Evolutionary conservation across 2,797 vertebrate genomes (phyloP).

Genomic region (Malacoctenus gilli): DNA sequence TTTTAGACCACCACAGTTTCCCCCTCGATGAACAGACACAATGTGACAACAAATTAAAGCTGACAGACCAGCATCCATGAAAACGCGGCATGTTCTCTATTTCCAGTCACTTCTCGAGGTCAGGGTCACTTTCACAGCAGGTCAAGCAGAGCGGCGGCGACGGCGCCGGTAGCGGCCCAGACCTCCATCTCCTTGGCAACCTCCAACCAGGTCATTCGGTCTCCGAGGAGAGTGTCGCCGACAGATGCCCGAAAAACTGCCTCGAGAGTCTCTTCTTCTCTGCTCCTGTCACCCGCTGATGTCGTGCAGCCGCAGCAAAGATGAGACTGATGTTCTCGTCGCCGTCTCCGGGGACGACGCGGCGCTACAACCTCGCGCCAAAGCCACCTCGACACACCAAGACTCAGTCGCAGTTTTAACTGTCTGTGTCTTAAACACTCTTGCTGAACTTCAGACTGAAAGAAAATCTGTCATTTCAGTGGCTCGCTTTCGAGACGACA

Average conservation of each 20-base stretch:
- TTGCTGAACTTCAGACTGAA: too few relatives aligned
- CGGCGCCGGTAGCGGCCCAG: too few relatives aligned
- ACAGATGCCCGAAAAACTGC: conserved; percentile 43
- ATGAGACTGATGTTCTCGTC: conserved; percentile 55
- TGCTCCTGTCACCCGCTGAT: conserved; percentile 15
- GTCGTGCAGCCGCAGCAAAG: too few relatives aligned
- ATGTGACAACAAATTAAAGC: background rate
- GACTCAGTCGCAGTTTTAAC: too few relatives aligned
- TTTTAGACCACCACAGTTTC: background rate
- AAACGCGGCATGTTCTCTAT: background rate
- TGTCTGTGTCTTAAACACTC: too few relatives aligned
- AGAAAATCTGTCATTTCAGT: too few relatives aligned
- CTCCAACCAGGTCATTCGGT: conserved; percentile 1
- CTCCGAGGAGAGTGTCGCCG: conserved; percentile 3
- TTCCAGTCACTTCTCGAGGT: conserved; percentile 22
- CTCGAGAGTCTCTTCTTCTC: conserved; percentile 13
- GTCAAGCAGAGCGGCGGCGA: conserved; percentile 2
- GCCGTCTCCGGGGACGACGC: conserved; percentile 16
- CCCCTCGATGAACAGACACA: background rate
- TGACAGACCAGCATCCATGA: too few relatives aligned
- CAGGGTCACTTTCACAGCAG: conserved; percentile 40
- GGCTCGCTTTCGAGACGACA: too few relatives aligned
- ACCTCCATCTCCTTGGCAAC: conserved; percentile 30
- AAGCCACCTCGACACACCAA: too few relatives aligned
- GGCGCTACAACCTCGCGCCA: too few relatives aligned